Evolutionary conservation across 2,888 invertebrate genomes (phyloP).

Genomic region (Dryocosmus kuriphilus): DNA sequence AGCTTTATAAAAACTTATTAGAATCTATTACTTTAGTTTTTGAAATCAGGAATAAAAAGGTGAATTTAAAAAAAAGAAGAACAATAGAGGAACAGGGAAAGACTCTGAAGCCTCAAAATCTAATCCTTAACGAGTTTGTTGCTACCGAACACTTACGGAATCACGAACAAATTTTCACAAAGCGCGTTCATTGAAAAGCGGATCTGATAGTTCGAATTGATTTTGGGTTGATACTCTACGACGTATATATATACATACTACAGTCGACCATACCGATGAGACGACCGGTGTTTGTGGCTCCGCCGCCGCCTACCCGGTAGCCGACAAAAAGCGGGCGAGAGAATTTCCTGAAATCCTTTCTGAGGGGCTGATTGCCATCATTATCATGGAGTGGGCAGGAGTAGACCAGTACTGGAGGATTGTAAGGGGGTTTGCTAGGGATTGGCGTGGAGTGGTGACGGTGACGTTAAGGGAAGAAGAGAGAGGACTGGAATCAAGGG

Average conservation of each 20-base stretch:
- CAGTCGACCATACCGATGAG: conserved; percentile 46
- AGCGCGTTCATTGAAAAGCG: not conserved
- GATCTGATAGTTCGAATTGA: not conserved
- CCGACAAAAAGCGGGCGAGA: conserved; percentile 78
- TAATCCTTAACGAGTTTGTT: not conserved
- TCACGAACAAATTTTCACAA: not conserved
- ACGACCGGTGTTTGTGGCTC: conserved; percentile 76
- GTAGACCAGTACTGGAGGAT: conserved; percentile 68
- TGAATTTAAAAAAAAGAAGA: not conserved
- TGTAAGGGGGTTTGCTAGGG: conserved; percentile 57
- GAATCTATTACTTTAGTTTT: no score
- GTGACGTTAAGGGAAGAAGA: conserved; percentile 43
- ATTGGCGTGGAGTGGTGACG: conserved; percentile 46
- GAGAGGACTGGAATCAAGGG: conserved; percentile 42
- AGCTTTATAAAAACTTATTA: no score
- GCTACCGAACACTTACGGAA: not conserved
- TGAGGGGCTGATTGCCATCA: conserved; percentile 78
- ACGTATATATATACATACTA: conserved; percentile 1
- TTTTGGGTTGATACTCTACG: not conserved
- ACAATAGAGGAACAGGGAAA: not conserved
- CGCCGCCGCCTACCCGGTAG: conserved; percentile 70
- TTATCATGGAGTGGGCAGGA: conserved; percentile 76
- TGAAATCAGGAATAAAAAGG: no score
- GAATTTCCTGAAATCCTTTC: conserved; percentile 78
- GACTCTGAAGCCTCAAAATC: not conserved